Percentiles rank a stretch among this genome's conserved stretches.
Evolutionary conservation across 2,113 vertebrate species (phyloP).

Genomic region (Notarius lentiginosus): DNA sequence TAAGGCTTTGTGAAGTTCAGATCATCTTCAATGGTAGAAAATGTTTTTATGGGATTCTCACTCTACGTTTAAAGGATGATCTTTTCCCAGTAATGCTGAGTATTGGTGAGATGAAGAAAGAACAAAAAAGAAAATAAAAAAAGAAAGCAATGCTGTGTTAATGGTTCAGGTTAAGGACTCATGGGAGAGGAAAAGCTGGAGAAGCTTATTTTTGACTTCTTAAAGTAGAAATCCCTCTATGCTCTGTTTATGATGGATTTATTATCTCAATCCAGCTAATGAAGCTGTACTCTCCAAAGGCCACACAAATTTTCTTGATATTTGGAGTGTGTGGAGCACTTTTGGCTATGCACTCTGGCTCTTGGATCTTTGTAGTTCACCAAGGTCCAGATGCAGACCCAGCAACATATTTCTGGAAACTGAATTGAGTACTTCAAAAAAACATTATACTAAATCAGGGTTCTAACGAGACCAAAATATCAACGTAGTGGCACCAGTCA

Average conservation of each 20-base stretch:
- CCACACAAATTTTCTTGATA: constrained; percentile 24
- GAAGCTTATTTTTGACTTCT: neutral
- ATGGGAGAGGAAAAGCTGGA: neutral
- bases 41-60: neutral
- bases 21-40: neutral
- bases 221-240: neutral
- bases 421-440: neutral
- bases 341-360: neutral
- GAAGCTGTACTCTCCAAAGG: constrained; percentile 35
- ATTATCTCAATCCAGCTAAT: constrained; percentile 45
- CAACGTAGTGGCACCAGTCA: no score
- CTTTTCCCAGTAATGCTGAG: neutral
- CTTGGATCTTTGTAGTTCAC: neutral
- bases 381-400: neutral
- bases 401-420: neutral
- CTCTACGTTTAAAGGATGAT: neutral
- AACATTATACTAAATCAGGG: neutral
- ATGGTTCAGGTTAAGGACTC: neutral
- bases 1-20: neutral
- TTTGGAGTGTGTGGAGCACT: neutral
- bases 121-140: neutral
- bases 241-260: constrained; percentile 32
- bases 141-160: neutral
- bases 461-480: no score
- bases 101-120: neutral